Evolutionary conservation across 2,113 vertebrate genomes (phyloP).

Genomic region (Cyprinodon variegatus): DNA sequence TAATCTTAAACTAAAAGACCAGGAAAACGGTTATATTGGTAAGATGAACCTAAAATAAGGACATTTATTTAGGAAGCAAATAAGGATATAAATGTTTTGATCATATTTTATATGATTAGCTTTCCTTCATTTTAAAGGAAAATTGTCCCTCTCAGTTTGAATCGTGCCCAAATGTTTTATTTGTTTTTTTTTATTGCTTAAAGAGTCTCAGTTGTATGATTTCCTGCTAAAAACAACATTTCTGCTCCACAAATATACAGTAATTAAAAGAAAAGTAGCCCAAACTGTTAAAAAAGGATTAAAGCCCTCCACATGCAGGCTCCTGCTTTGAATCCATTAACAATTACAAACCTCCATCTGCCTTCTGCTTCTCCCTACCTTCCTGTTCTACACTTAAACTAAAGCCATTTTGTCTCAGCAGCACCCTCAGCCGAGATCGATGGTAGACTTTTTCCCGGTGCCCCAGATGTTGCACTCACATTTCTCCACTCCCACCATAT

Average conservation of each 20-base stretch:
- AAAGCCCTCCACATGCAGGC: constrained; percentile 5
- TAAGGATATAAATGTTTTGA: not conserved
- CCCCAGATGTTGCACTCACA: constrained; percentile 44
- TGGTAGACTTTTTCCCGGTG: constrained; percentile 16
- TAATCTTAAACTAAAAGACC: no score
- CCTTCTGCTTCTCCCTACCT: constrained; percentile 14
- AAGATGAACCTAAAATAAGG: not conserved
- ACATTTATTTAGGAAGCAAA: not conserved
- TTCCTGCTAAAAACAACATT: not conserved
- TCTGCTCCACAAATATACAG: not conserved
- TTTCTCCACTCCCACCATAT: constrained; percentile 13
- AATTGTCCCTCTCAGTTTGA: not conserved
- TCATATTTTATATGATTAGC: not conserved
- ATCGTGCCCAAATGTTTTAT: not conserved
- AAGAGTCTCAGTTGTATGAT: not conserved
- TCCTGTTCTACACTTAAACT: constrained; percentile 14
- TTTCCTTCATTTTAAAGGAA: not conserved
- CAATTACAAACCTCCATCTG: constrained; percentile 13
- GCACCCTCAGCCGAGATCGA: constrained; percentile 25
- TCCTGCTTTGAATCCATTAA: constrained; percentile 26
- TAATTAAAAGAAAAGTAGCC: not conserved
- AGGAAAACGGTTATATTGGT: not conserved
- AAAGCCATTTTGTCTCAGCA: constrained; percentile 25
- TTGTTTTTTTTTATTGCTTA: not conserved
- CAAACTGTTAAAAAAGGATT: constrained; percentile 19